phyloP scores from a whole-genome alignment of 2,113 vertebrate species.

The Choloepus hoffmanni region DNA sequence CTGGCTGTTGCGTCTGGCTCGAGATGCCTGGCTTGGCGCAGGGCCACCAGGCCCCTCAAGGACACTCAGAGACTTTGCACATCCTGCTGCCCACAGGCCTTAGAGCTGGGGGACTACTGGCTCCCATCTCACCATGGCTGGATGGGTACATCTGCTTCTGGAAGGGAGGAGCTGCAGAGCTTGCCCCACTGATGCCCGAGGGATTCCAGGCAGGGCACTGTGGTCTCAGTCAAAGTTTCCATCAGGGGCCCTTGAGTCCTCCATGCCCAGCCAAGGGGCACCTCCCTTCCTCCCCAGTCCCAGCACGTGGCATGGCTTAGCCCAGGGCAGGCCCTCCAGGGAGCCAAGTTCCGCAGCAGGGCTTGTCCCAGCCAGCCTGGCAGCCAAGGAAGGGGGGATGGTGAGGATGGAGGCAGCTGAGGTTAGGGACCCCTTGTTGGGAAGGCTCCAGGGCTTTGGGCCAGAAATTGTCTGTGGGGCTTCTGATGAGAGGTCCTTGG shows the following conservation, averaged over 20 bases:
- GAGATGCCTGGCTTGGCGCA: background rate
- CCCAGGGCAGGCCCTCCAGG: conserved; percentile 46
- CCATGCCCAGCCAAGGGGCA: conserved; percentile 60
- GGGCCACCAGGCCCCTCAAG: background rate
- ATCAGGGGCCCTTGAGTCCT: conserved; percentile 63
- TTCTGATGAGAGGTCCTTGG: background rate
- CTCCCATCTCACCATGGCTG: background rate
- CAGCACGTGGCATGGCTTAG: conserved; percentile 61
- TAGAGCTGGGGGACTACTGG: background rate
- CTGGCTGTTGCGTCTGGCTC: background rate
- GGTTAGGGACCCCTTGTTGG: background rate
- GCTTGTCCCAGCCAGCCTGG: background rate
- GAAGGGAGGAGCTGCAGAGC: conserved; percentile 30
- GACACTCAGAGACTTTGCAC: background rate
- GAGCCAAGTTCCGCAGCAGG: conserved; percentile 34
- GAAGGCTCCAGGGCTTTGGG: background rate
- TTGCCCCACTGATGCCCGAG: background rate
- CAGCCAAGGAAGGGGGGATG: background rate
- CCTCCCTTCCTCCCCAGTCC: conserved; percentile 65
- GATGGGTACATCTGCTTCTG: background rate
- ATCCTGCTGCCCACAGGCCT: background rate
- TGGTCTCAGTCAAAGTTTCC: conserved; percentile 76
- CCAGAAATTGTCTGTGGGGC: background rate
- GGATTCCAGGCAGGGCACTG: conserved; percentile 64
- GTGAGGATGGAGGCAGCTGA: background rate